Conservation (phyloP, 2,113 vertebrate species). For the Leuciscus idus region DNA sequence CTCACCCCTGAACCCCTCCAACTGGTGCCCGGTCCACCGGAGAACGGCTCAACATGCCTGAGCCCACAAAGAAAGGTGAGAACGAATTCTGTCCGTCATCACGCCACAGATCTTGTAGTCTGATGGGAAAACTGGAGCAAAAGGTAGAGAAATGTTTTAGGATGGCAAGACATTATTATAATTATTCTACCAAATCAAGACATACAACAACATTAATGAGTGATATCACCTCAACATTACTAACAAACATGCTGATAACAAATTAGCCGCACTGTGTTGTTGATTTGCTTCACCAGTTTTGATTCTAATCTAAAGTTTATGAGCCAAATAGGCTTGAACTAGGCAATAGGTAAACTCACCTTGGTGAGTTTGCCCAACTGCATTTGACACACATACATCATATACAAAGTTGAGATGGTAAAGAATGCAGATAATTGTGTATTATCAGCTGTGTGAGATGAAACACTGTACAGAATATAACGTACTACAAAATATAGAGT, state of each 20-base stretch:
- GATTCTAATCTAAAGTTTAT: background rate
- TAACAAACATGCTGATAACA: conserved; percentile 11
- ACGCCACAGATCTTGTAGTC: background rate
- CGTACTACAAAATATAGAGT: background rate
- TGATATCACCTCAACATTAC: background rate
- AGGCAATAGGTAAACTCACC: background rate
- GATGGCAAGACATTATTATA: background rate
- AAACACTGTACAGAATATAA: background rate
- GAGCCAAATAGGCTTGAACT: background rate
- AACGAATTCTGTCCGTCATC: conserved; percentile 42
- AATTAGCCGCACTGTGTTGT: background rate
- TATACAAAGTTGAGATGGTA: background rate
- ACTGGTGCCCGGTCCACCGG: conserved; percentile 50
- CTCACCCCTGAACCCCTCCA: conserved; percentile 49
- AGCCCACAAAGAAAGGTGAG: conserved; percentile 82
- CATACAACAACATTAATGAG: background rate
- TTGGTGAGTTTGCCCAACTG: background rate
- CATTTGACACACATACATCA: background rate
- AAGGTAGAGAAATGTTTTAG: background rate
- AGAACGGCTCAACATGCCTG: conserved; percentile 79
- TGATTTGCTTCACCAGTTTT: background rate
- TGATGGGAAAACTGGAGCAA: background rate
- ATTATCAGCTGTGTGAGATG: background rate
- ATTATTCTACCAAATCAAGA: background rate
- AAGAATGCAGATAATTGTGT: background rate